Base-by-base conservation (phyloP, 2,888 invertebrate genomes). In the Xanthia icteritia region DNA sequence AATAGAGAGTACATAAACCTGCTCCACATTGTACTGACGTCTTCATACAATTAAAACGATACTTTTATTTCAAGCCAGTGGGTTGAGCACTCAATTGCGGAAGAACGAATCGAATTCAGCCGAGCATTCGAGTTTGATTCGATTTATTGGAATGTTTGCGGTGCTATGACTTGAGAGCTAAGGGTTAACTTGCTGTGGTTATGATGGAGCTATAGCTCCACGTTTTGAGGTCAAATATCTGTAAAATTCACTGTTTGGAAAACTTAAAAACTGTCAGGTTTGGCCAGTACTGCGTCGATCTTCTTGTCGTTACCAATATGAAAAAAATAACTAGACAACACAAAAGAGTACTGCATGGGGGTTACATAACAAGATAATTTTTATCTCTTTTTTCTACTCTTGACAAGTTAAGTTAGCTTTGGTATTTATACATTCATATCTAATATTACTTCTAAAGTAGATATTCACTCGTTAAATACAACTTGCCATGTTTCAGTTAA, bases 101-200 rank as follows among this genome's bases (percentile, higher is more conserved):
- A 63, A 70, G 61, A 68, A 68, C 72, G 39, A 75, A 88, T 81
- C 76, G 81, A 76, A 83, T 73, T 75, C 74, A 72, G 61, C 48
- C 66, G 61, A 78, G 74, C 75, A 75, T 83, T 74, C 79, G 60
- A 77, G 69, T 86, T 60, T 78, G 42, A 84, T 86, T 86, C 79
- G 73, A 84, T 86, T 86, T 73, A 61, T 67, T 73, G 23, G 45
- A 69, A 71, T 86, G 48, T 71, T 79, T 70, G 58, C 60, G 31
- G 64, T 56, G 77, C 71, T 73, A 61, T 45, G 64, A 60, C 23
- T 85, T 27, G 42, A 61, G 64, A 73, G 63, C 36, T 73, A 15
- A 58, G 76, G 63, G 8, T 81, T 66, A 69, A 51, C 60, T 36
- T 60, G 13, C 13, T 63, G 27, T 48, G 58, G 65, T 31, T 80